Evolutionary conservation across 2,888 invertebrate species (phyloP), one percentile per base, ranked within the genome.

Genomic region (Lochmaea capreae): DNA sequence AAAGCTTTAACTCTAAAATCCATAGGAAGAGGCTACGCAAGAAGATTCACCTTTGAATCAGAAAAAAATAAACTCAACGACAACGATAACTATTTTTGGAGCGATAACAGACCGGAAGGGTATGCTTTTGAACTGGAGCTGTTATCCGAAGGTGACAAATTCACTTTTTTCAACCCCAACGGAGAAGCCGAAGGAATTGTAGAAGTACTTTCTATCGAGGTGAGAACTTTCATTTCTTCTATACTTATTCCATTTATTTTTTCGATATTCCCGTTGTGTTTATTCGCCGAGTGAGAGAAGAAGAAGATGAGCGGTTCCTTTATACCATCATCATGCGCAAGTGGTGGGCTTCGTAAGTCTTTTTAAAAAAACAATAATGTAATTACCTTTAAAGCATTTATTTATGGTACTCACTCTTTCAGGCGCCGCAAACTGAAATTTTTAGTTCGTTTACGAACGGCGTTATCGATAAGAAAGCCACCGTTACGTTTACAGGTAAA

Each of bases 71-170:
- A 89, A 54, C 88, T 92, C 59, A 93, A 93, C 87, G 89, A 90
- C 76, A 93, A 93, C 84, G 88, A 89, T 65, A 92, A 93, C 84
- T 93, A 92, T 86, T 94, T 94, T 88, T 94, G 94, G 93, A 92
- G 93, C 33, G 94, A 94, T 87, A 94, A 93, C 49, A 88, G 90
- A 76, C 91, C 91, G 1, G 92, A 92, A 85, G 94, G 94, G 66
- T 94, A 91, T 84, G 92, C 91, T 46, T 94, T 94, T 85, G 92
- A 92, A 84, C 87, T 92, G 75, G 92, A 92, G 83, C 90, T 92
- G 0, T 89, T 93, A 8, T 90, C 91, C 14, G 87, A 90, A 71
- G 93, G 93, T 18, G 92, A 93, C 80, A 92, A 92, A 84, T 94
- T 93, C 82, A 92, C 92, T n/a, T 90, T 93, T 71, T 91, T 91